Evolutionary conservation across 2,888 invertebrate species (phyloP).

Genomic region (Oscheius sp.): DNA sequence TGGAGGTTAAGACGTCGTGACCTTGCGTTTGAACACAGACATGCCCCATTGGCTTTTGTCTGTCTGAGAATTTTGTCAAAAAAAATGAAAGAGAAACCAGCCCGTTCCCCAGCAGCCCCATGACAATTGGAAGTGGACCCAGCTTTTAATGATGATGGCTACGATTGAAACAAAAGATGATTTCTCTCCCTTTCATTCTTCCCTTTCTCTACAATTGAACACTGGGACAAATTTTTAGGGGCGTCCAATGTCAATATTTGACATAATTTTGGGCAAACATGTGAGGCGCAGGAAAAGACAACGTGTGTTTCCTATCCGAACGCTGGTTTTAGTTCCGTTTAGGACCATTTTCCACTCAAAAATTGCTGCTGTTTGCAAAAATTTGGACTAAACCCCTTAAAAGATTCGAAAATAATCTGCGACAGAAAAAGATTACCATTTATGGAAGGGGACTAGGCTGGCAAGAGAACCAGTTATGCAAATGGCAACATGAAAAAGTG

Average conservation of each 20-base stretch:
- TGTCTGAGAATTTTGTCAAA: neutral
- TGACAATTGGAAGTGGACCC: conserved; percentile 10
- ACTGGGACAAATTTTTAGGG: conserved; percentile 24
- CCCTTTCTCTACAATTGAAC: conserved; percentile 25
- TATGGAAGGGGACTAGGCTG: neutral
- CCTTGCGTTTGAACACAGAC: conserved; percentile 15
- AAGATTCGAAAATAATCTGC: neutral
- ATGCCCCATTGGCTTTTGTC: neutral
- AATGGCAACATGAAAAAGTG: conserved; percentile 10
- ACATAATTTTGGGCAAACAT: conserved; percentile 34
- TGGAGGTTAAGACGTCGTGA: neutral
- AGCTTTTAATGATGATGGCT: neutral
- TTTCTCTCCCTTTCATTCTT: neutral
- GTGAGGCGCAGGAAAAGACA: conserved; percentile 27
- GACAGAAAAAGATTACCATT: conserved; percentile 13
- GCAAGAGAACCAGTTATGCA: conserved; percentile 28
- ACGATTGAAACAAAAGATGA: conserved; percentile 2
- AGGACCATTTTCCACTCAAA: neutral
- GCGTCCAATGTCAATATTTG: conserved; percentile 31
- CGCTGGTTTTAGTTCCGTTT: neutral
- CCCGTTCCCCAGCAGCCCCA: conserved; percentile 12
- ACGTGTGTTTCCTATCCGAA: conserved; percentile 32
- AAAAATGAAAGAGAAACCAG: conserved; percentile 9
- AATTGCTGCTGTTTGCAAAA: neutral
- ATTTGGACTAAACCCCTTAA: too few species aligned